Evolutionary conservation across 2,888 invertebrate genomes (phyloP).

Genomic region (Frankliniella intonsa): DNA sequence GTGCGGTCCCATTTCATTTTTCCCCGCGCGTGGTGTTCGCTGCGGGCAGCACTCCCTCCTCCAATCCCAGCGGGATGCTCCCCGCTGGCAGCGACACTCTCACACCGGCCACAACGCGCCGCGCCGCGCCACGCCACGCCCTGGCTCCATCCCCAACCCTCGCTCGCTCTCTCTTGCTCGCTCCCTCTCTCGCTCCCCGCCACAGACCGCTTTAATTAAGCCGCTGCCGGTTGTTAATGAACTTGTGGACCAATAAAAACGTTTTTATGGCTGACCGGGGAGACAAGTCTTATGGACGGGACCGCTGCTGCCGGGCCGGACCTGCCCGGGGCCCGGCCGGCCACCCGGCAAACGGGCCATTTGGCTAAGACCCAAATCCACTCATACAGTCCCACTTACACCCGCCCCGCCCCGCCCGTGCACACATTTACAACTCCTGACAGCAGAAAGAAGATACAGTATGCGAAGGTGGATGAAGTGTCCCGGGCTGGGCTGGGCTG

Average conservation of each 20-base stretch:
- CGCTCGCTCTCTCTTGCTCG: not conserved
- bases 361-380: not conserved
- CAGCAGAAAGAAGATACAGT: not conserved
- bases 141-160: not conserved
- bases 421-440: not conserved
- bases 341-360: not conserved
- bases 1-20: no score
- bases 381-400: slow-evolving; percentile 19
- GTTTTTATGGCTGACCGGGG: not conserved
- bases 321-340: not conserved
- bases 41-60: no score
- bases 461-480: not conserved
- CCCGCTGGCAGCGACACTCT: no score
- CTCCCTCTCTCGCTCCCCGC: not conserved
- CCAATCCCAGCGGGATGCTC: no score
- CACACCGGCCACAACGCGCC: no score
- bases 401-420: not conserved
- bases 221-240: slow-evolving; percentile 6
- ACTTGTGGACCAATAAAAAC: slow-evolving; percentile 23
- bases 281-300: slow-evolving; percentile 12
- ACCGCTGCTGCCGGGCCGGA: not conserved
- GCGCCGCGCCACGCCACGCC: no score
- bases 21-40: no score
- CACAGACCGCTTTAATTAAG: slow-evolving; percentile 3
- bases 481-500: not conserved